Percentiles rank a stretch among this genome's conserved stretches.
Conservation (phyloP, 1,140 invertebrate genomes). For the Meloidogyne exigua region DNA sequence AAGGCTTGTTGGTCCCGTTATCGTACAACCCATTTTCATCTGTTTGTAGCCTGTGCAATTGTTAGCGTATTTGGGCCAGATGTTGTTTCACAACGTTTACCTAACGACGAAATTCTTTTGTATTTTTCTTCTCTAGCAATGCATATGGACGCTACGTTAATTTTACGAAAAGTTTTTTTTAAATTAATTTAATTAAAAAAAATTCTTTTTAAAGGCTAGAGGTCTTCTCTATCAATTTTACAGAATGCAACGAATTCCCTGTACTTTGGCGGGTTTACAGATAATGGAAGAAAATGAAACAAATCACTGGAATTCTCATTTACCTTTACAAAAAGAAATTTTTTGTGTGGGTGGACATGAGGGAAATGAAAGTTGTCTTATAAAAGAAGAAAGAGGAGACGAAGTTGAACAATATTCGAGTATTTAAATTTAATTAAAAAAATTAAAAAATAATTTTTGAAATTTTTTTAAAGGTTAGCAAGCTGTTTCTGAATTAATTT, state of each 20-base stretch:
- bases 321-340: slow-evolving; percentile 38
- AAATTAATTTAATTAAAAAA: background rate
- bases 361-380: slow-evolving; percentile 52
- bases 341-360: slow-evolving; percentile 50
- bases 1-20: slow-evolving; percentile 88
- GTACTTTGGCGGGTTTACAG: slow-evolving; percentile 80
- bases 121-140: slow-evolving; percentile 90
- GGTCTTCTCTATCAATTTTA: slow-evolving; percentile 85
- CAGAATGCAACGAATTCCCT: slow-evolving; percentile 79
- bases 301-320: slow-evolving; percentile 58
- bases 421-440: background rate
- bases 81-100: slow-evolving; percentile 81
- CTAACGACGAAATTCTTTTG: slow-evolving; percentile 86
- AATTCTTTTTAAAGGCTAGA: slow-evolving; percentile 71
- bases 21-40: slow-evolving; percentile 85
- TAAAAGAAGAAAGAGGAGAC: background rate
- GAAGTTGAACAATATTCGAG: slow-evolving; percentile 16
- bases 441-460: background rate
- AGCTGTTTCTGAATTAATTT: no score
- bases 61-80: slow-evolving; percentile 83
- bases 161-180: slow-evolving; percentile 78
- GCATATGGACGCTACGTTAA: slow-evolving; percentile 89
- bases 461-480: no score
- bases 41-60: slow-evolving; percentile 85
- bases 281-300: slow-evolving; percentile 64